These are phyloP conservation scores for Pimpla rufipes DNA, from an alignment of 2,888 invertebrate genomes.

Conservation along the genomic window DNA sequence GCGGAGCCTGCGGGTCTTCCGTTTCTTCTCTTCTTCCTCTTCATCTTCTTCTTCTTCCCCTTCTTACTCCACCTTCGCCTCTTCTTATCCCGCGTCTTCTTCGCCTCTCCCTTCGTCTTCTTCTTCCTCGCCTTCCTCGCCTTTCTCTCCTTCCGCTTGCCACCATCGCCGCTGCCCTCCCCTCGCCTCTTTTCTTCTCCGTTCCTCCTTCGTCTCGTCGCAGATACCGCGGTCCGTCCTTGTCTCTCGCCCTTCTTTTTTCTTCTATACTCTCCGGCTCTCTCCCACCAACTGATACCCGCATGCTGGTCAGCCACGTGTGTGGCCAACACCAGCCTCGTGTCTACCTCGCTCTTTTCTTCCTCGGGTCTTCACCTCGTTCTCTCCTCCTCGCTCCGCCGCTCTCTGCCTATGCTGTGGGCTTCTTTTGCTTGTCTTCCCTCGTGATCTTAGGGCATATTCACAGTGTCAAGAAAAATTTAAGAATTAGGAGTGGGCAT, in stretches of 20 bases:
- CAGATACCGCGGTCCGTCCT: neutral
- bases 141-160: neutral
- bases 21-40: slow-evolving; percentile 45
- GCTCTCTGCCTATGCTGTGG: slow-evolving; percentile 33
- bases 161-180: neutral
- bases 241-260: neutral
- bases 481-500: neutral
- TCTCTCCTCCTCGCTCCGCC: slow-evolving; percentile 26
- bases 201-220: slow-evolving; percentile 2
- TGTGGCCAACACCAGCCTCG: slow-evolving; percentile 71
- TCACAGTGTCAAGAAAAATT: slow-evolving; percentile 26
- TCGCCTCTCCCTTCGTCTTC: slow-evolving; percentile 13
- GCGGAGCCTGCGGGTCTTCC: slow-evolving; percentile 69
- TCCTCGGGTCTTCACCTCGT: slow-evolving; percentile 12
- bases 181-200: slow-evolving; percentile 26
- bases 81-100: slow-evolving; percentile 16
- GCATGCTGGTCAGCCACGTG: slow-evolving; percentile 69
- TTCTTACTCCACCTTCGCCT: neutral
- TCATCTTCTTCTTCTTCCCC: slow-evolving; percentile 19
- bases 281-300: slow-evolving; percentile 56
- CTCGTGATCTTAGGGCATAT: slow-evolving; percentile 47
- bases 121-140: neutral
- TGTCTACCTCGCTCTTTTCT: slow-evolving; percentile 51
- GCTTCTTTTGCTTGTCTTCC: slow-evolving; percentile 38
- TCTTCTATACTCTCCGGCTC: slow-evolving; percentile 37